Base-by-base conservation (phyloP, 2,888 invertebrate genomes). In the Liposcelis brunnea region DNA sequence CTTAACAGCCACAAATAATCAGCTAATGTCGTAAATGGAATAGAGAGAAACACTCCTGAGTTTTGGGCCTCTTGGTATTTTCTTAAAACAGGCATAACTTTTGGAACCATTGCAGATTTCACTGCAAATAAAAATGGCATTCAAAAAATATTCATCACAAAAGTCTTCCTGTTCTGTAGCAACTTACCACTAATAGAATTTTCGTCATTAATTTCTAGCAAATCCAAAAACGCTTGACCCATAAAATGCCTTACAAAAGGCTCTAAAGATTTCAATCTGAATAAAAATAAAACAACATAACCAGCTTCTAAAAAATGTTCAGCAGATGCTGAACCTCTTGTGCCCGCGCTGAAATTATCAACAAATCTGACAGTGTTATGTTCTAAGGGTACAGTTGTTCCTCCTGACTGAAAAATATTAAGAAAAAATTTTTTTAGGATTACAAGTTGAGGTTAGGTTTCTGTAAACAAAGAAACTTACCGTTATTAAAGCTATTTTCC, bases 341-440 rank as follows among this genome's bases (percentile, higher is more conserved):
- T 90, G 38, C 98, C 98, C 14, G 91, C 87, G 62, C 95, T 97
- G 65, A 98, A 98, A 69, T 98, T 98, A 63, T 98, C 98, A 46
- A 98, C 91, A 65, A 89, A 98, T 43, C 98, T 75, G 1, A 98
- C 98, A 1, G 95, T 94, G 60, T 93, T 89, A 61, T 90, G 89
- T 60, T 98, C 98, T 46, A 98, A 63, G 0, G 97, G 97, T 4
- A 95, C 89, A 32, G 89, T 90, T 3, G 97, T 98, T 45, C 97
- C 97, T 33, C 97, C 97, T 49, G 93, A 94, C 84, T 83, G 62
- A 31, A 67, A 67, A 52, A 44, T 38, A 40, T 40, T 16, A 16
- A 43, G 48, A 33, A 47, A 44, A 44, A 31, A 47, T n/a, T 16
- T 33, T 35, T 31, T 14, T 3, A 26, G 12, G 26, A 43, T 26